phyloP scores from a whole-genome alignment of 2,888 invertebrate species.

The Agrotis segetum region DNA sequence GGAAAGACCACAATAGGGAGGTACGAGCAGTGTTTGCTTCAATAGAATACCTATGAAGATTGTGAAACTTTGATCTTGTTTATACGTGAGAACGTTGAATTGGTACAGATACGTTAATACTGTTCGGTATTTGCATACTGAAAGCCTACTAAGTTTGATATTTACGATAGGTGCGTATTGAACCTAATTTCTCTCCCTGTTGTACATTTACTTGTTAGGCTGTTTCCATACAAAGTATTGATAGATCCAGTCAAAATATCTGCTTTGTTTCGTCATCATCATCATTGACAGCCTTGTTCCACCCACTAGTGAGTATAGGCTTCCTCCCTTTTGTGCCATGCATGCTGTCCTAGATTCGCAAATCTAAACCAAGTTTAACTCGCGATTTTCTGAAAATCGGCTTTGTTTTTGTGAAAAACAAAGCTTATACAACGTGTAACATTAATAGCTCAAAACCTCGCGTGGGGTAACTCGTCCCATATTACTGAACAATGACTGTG shows the following conservation, averaged over 20 bases:
- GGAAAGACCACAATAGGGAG: constrained; percentile 11
- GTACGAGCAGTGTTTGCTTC: constrained; percentile 7
- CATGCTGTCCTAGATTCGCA: no score
- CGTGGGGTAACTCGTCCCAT: no score
- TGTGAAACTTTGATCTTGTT: constrained; percentile 4
- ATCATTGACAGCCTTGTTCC: no score
- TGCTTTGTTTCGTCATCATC: no score
- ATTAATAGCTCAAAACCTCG: no score
- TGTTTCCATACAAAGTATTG: background rate
- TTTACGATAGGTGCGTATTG: background rate
- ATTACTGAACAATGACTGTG: no score
- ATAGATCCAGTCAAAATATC: background rate
- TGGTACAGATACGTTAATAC: background rate
- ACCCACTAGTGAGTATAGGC: no score
- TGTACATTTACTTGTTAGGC: background rate
- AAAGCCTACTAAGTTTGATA: background rate
- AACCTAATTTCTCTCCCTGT: background rate
- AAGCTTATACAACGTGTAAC: no score
- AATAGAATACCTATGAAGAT: constrained; percentile 17
- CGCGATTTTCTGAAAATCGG: no score
- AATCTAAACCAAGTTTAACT: no score
- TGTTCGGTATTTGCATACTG: background rate
- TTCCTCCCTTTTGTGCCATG: no score
- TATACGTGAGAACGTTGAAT: background rate
- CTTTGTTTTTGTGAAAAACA: no score